Percentiles rank a stretch among this genome's conserved stretches.
These are phyloP conservation scores for Strix uralensis DNA, from an alignment of 2,113 vertebrate genomes.

Conservation along the genomic window DNA sequence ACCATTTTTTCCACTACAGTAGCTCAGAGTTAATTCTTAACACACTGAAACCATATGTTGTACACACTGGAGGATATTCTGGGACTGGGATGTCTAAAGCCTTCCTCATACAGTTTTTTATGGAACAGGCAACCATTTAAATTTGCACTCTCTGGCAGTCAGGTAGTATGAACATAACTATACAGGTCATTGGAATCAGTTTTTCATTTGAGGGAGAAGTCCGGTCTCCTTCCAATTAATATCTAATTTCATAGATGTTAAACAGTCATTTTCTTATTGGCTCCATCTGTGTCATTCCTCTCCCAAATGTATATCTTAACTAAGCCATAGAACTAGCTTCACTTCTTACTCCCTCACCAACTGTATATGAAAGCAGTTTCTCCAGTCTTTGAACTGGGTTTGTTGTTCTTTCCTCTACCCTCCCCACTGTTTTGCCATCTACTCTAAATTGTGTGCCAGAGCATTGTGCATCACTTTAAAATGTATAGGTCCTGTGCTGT, in stretches of 20 bases:
- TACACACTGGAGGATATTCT: not conserved
- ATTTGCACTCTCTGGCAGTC: not conserved
- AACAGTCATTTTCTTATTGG: not conserved
- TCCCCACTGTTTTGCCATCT: not conserved
- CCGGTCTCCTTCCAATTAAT: not conserved
- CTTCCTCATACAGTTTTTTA: not conserved
- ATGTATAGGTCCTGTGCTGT: not conserved
- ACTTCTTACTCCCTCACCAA: not conserved
- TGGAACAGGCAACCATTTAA: not conserved
- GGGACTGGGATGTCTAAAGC: not conserved
- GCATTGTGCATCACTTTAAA: not conserved
- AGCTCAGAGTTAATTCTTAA: not conserved
- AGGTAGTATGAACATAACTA: not conserved
- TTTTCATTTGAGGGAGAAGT: not conserved
- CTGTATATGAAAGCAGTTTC: not conserved
- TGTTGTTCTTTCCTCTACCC: not conserved
- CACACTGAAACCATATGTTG: not conserved
- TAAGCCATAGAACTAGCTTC: not conserved
- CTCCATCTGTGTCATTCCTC: not conserved
- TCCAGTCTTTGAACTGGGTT: not conserved
- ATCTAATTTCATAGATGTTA: not conserved
- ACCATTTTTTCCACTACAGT: not conserved
- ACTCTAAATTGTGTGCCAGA: not conserved
- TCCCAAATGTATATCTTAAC: not conserved
- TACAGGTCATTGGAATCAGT: not conserved